Conservation (phyloP, 2,797 vertebrate species). For the Dryobates pubescens region DNA sequence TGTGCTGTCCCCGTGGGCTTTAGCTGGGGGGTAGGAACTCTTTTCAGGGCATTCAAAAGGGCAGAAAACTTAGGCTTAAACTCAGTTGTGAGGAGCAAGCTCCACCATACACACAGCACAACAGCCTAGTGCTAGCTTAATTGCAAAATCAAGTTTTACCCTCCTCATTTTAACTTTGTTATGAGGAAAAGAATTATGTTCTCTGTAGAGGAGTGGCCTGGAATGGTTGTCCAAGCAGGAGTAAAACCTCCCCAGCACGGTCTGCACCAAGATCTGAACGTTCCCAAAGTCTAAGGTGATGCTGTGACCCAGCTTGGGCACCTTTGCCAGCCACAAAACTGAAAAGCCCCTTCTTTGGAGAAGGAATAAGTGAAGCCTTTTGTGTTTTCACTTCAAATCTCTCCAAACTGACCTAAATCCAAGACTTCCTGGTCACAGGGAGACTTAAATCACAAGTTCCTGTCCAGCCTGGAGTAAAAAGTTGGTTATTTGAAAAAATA, state of each 20-base stretch:
- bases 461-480: background rate
- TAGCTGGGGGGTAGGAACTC: background rate
- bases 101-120: rapidly evolving
- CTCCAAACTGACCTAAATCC: background rate
- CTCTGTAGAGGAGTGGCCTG: background rate
- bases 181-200: background rate
- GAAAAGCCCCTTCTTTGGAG: background rate
- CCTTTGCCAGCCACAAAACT: background rate
- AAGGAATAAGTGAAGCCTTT: background rate
- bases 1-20: background rate
- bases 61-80: background rate
- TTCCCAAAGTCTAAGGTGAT: background rate
- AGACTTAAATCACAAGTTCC: background rate
- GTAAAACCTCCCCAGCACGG: background rate
- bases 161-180: background rate
- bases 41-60: background rate
- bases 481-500: background rate
- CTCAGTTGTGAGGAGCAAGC: background rate
- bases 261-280: background rate
- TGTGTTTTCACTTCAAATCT: background rate
- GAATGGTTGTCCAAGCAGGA: background rate
- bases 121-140: background rate
- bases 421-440: background rate
- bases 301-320: background rate
- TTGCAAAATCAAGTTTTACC: background rate